Evolutionary conservation across 37 sponge, comb jelly and placozoan species (phyloP).

Genomic region (Spongia lamella): DNA sequence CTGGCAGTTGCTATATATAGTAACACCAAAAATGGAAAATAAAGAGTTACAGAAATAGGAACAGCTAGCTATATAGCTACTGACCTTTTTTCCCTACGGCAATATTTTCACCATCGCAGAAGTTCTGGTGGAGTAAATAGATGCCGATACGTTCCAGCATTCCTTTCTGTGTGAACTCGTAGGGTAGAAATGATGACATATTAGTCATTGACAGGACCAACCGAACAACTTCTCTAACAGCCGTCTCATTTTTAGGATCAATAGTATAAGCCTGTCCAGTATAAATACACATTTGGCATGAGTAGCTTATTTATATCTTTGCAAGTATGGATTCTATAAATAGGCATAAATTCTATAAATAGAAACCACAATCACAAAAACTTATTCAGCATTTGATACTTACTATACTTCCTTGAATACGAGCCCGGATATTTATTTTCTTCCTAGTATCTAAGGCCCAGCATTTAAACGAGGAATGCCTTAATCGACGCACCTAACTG

Average conservation of each 20-base stretch:
- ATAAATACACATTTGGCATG: no score
- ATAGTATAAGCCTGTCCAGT: slow-evolving; percentile 69
- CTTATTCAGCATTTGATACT: no score
- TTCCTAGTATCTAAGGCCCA: no score
- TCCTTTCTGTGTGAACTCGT: slow-evolving; percentile 74
- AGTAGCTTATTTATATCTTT: no score
- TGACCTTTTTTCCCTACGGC: slow-evolving; percentile 42
- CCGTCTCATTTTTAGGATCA: slow-evolving; percentile 30
- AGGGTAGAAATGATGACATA: slow-evolving; percentile 44
- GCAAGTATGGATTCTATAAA: no score
- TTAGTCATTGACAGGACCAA: slow-evolving; percentile 21
- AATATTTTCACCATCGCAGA: slow-evolving; percentile 71
- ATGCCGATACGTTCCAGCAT: slow-evolving; percentile 66
- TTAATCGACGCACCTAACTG: no score
- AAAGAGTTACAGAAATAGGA: neutral
- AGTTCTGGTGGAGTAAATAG: slow-evolving; percentile 50
- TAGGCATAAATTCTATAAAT: no score
- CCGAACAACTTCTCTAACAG: slow-evolving; percentile 39
- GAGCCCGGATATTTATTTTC: no score
- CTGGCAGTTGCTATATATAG: slow-evolving; percentile 42
- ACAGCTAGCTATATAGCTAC: no score
- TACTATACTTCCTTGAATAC: no score
- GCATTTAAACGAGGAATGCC: no score
- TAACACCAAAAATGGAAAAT: neutral
- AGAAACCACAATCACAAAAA: no score